Base-by-base conservation (phyloP, 2,797 vertebrate genomes). In the Onychomys leucogaster region DNA sequence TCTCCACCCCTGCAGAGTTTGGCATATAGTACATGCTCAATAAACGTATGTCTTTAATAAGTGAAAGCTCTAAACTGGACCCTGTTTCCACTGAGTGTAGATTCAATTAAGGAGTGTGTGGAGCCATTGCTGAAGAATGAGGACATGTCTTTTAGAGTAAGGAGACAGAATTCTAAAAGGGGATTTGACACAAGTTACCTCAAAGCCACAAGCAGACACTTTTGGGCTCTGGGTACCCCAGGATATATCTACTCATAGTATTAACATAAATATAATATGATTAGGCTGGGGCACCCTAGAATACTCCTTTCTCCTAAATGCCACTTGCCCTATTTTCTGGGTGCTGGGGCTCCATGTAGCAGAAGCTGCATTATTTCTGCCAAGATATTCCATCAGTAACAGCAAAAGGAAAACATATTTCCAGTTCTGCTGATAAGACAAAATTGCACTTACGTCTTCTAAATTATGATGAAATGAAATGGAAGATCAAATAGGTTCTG, bases 381-480 rank as follows among this genome's bases (percentile, higher is more conserved):
- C 13, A 89, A 80, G 17, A 61, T 27, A 12, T 27, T 59, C 67
- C 73, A 69, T 57, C 9, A 87, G 52, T 78, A 49, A 83, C 37
- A 63, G 63, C 34, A 37, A 75, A 41, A 86, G n/a, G 90, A 81
- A 96, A 85, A 90, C 71, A 49, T 11, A 52, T 78, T 91, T 91
- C 67, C 59, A 86, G 77, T 69, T 49, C 25, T 83, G 67, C 27
- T 77, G 69, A 89, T 88, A 95, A 83, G 61, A 90, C 94, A 96
- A 94, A 95, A 75, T 89, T 84, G 80, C 65, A 75, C 76, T 92
- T 37, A 81, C 78, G 83, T 94, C 89, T 90, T 93, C 89, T 86
- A 95, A 93, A 90, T 93, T 90, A 71, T 93, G 81, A 92, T 37
- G 71, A 83, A 85, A 91, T 84, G 75, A 92, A 96, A 81, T 59